Conservation (phyloP, 1,140 invertebrate genomes). For the Ganaspis sp. region DNA sequence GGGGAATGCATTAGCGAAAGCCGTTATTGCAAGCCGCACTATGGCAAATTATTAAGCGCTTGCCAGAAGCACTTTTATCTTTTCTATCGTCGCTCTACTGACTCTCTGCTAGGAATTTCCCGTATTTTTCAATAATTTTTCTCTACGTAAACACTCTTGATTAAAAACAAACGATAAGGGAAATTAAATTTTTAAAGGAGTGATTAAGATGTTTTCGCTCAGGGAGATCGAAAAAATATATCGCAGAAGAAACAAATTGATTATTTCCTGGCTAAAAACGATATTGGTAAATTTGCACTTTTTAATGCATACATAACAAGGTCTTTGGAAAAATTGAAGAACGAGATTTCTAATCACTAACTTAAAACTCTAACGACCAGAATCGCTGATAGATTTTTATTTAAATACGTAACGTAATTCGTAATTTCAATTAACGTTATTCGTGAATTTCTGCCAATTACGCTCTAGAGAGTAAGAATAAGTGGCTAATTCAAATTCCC, state of each 20-base stretch:
- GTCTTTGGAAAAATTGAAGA: no score
- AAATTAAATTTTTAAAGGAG: constrained; percentile 1
- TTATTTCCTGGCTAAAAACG: no score
- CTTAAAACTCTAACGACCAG: no score
- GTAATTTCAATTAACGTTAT: no score
- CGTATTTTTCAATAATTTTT: background rate
- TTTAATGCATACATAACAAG: no score
- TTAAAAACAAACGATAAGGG: constrained; percentile 19
- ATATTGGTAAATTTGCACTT: no score
- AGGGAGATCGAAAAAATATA: background rate
- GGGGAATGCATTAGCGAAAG: constrained; percentile 48
- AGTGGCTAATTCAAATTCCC: no score
- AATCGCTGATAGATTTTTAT: no score
- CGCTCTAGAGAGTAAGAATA: no score
- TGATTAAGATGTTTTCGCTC: constrained; percentile 5
- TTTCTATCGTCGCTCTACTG: constrained; percentile 13
- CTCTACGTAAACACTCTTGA: background rate
- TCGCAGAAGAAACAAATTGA: background rate
- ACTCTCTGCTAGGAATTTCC: background rate
- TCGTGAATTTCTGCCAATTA: no score
- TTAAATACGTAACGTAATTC: no score
- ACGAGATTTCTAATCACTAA: no score
- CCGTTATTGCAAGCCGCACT: constrained; percentile 45
- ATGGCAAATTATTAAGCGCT: constrained; percentile 51
- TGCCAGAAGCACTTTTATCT: constrained; percentile 22